Percentiles rank a stretch among this genome's conserved stretches.
Conservation (phyloP, 2,888 invertebrate genomes). For the Eristalis arbustorum region DNA sequence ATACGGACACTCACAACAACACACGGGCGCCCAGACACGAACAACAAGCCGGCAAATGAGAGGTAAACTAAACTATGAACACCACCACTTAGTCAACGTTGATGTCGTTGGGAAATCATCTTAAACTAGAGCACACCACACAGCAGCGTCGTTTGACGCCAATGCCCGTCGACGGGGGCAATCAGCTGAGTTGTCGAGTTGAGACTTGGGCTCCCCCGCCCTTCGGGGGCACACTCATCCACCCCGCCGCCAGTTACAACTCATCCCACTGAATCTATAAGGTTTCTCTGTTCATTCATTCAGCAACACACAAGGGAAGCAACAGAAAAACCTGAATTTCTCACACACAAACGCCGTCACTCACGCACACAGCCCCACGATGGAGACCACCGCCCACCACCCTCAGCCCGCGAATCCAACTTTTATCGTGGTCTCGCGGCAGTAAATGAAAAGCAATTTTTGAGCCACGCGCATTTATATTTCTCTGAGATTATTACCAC, state of each 20-base stretch:
- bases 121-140: conserved; percentile 49
- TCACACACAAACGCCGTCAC: conserved; percentile 11
- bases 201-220: not conserved
- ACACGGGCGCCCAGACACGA: not conserved
- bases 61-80: conserved; percentile 13
- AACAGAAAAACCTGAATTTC: conserved; percentile 11
- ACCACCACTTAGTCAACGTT: conserved; percentile 28
- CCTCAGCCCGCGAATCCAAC: not conserved
- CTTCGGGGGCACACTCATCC: not conserved
- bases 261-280: not conserved
- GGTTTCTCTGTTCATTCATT: conserved; percentile 57
- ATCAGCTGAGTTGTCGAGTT: conserved; percentile 52
- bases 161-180: conserved; percentile 48
- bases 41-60: conserved; percentile 27
- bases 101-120: conserved; percentile 39
- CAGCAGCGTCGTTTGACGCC: conserved; percentile 56
- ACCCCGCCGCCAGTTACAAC: not conserved
- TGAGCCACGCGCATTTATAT: conserved; percentile 53
- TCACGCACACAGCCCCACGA: not conserved
- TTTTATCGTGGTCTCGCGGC: not conserved
- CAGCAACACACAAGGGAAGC: conserved; percentile 35
- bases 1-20: not conserved
- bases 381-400: not conserved
- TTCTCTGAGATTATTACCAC: conserved; percentile 41
- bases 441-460: conserved; percentile 54